Evolutionary conservation across 2,888 invertebrate species (phyloP).

Genomic region (Cerceris rybyensis): DNA sequence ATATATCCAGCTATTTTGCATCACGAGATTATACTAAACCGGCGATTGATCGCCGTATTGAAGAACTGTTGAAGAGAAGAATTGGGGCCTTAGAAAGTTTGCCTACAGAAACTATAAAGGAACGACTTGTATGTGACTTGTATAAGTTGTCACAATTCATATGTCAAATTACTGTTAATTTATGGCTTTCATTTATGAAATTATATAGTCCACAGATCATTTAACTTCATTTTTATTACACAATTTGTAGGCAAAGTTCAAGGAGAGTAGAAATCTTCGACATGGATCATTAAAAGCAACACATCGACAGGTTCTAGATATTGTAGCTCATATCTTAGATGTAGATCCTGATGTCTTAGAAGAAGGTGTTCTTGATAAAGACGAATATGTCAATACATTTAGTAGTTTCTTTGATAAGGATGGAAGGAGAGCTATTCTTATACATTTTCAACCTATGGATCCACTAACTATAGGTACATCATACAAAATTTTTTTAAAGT

Average conservation of each 20-base stretch:
- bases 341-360: conserved; percentile 84
- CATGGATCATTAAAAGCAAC: conserved; percentile 82
- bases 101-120: conserved; percentile 67
- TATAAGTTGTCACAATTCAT: not conserved
- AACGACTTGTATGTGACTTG: conserved; percentile 69
- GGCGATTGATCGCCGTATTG: conserved; percentile 74
- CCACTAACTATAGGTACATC: conserved; percentile 86
- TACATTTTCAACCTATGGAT: conserved; percentile 87
- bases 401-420: conserved; percentile 86
- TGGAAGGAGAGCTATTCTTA: conserved; percentile 85
- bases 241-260: conserved; percentile 84
- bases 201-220: too few relatives aligned
- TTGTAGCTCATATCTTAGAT: conserved; percentile 85
- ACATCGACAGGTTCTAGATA: conserved; percentile 87
- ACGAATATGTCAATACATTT: conserved; percentile 85
- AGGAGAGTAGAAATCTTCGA: conserved; percentile 84
- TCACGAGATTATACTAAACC: conserved; percentile 75
- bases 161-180: not conserved
- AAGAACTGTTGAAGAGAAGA: conserved; percentile 71
- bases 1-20: conserved; percentile 33
- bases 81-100: conserved; percentile 61
- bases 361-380: conserved; percentile 88
- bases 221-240: not conserved
- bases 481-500: not conserved
- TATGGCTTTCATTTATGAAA: too few relatives aligned